Base-by-base conservation (phyloP, 2,113 vertebrate genomes). In the Sapajus apella region DNA sequence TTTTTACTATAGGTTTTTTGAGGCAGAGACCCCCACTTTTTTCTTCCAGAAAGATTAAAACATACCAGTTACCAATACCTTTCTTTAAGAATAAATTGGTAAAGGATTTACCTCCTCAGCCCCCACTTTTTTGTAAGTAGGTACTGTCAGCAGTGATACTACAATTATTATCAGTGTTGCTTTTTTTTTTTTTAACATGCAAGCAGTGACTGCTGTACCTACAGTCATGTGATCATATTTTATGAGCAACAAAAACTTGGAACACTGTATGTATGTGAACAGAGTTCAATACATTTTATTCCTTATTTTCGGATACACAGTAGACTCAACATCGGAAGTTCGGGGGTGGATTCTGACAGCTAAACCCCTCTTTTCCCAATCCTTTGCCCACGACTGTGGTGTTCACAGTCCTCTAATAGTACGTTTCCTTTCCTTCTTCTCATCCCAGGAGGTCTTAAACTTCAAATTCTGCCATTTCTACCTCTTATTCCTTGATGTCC, bases 381-480 rank as follows among this genome's bases (percentile, higher is more conserved):
- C 30, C 6, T 25, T 43, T 88, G 47, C 30, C 27, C 43, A 72
- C 37, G 55, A 88, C 80, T 90, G 16, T 94, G 75, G 66, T 68
- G 18, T 37, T 40, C 45, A 64, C 6, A 12, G 18, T 82, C 50
- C 27, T 82, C 21, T 76, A 79, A 73, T 72, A 83, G 73, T n/a
- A 43, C 35, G 58, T 75, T 91, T n/a, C 45, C 14, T 72, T 81
- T 70, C 43, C 23, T 47, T 50, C 7, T 66, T 94, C 40, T 79
- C 94, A 55, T 5, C 66, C 32, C 25, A 93, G 17, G 61, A 87
- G 23, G 82, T 90, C 77, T 96, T 90, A 92, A 83, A 93, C 58
- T 84, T 95, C 70, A 95, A 17, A 45, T 55, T 87, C 61, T 84
- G 30, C 52, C 40, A 50, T 96, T 93, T 91, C n/a, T 43, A 25